phyloP scores from a whole-genome alignment of 2,797 vertebrate genomes.

The Labeo calbasu region DNA sequence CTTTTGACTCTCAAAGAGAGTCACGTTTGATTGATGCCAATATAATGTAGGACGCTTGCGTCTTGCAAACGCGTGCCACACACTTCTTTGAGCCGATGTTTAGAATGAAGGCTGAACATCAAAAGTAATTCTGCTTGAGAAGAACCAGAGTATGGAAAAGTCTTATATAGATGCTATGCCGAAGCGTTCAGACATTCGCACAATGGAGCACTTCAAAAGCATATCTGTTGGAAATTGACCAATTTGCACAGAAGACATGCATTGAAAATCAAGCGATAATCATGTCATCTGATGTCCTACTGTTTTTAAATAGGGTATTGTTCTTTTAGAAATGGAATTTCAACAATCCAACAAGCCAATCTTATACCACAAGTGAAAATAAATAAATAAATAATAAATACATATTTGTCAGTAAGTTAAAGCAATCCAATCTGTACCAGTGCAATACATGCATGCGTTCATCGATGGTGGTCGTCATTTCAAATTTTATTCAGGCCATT shows the following conservation, averaged over 20 bases:
- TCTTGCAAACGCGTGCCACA: background rate
- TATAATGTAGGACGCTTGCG: background rate
- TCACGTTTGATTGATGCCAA: background rate
- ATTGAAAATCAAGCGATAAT: background rate
- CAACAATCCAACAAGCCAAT: background rate
- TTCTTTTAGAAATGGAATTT: background rate
- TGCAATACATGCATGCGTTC: background rate
- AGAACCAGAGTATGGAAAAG: background rate
- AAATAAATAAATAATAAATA: too few relatives aligned
- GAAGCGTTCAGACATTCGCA: background rate
- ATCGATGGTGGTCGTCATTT: background rate
- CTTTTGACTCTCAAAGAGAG: background rate
- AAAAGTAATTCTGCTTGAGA: background rate
- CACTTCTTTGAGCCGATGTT: background rate
- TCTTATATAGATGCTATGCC: background rate
- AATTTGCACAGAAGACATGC: background rate
- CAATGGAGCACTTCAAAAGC: background rate
- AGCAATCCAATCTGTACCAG: background rate
- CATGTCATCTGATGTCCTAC: background rate
- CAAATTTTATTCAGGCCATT: background rate
- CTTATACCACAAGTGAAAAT: background rate
- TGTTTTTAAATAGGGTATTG: background rate
- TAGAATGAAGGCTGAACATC: background rate
- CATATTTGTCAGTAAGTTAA: background rate
- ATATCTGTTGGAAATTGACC: background rate